A percentile compares a stretch with the other conserved stretches of the same genome.
These are phyloP conservation scores for Lepidostoma basale DNA, from an alignment of 1,140 invertebrate genomes.

Conservation along the genomic window DNA sequence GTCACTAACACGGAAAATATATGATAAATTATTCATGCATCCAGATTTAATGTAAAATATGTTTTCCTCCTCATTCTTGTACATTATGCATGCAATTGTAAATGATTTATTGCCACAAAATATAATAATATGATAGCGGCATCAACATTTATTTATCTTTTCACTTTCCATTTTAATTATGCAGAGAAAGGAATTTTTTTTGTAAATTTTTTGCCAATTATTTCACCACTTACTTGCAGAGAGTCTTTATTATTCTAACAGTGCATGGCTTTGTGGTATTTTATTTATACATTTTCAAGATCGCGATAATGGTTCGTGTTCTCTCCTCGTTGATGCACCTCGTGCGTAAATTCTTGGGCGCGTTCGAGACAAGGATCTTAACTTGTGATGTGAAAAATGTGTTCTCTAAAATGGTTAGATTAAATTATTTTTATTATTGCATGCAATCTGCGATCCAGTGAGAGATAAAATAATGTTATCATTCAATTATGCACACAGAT, in stretches of 20 bases:
- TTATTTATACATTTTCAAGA: not conserved
- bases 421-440: too few relatives aligned
- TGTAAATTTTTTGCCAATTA: not conserved
- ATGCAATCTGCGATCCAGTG: too few relatives aligned
- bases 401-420: conserved; percentile 16
- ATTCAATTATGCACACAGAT: too few relatives aligned
- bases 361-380: not conserved
- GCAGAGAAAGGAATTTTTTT: conserved; percentile 5
- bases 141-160: conserved; percentile 7
- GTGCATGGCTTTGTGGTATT: conserved; percentile 1
- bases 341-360: not conserved
- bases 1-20: too few relatives aligned
- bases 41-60: too few relatives aligned
- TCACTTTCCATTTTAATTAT: conserved; percentile 17
- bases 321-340: not conserved
- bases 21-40: too few relatives aligned
- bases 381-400: conserved; percentile 11
- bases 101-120: not conserved
- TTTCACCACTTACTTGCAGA: conserved; percentile 4
- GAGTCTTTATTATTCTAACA: conserved; percentile 4
- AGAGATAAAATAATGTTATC: too few relatives aligned
- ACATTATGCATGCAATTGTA: conserved; percentile 6
- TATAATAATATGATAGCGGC: not conserved
- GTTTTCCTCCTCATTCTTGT: too few relatives aligned
- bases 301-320: not conserved